These are phyloP conservation scores for Oopsacas minuta DNA, from an alignment of 37 sponge, comb jelly and placozoan species.

Conservation along the genomic window DNA sequence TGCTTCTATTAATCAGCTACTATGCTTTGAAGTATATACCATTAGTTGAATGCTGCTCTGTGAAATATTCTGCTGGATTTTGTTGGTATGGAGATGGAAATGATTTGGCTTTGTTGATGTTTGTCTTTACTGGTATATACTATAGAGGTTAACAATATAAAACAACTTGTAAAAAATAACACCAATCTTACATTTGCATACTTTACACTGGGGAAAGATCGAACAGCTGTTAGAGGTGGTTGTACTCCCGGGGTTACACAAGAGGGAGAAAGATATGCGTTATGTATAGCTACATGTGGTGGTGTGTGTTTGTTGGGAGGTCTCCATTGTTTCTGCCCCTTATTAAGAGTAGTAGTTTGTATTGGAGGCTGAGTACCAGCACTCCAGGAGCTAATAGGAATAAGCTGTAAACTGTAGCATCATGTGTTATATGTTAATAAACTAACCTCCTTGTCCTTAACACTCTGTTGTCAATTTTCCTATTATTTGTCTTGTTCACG, in stretches of 20 bases:
- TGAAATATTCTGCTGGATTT: neutral
- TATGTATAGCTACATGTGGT: neutral
- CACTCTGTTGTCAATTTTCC: neutral
- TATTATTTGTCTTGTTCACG: neutral
- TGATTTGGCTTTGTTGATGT: neutral
- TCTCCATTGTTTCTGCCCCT: neutral
- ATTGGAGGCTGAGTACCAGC: neutral
- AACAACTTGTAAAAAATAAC: neutral
- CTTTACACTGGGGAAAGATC: neutral
- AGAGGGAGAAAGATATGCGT: neutral
- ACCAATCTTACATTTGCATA: neutral
- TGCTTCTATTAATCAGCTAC: no score
- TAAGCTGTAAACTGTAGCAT: no score
- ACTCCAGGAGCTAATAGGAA: neutral
- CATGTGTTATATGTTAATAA: neutral
- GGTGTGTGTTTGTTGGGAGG: neutral
- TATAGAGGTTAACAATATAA: neutral
- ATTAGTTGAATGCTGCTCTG: neutral
- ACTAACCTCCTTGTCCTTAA: neutral
- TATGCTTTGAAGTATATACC: no score
- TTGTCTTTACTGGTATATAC: neutral
- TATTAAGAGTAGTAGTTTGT: neutral
- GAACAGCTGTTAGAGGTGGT: neutral
- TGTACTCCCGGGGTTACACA: neutral
- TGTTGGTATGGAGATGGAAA: neutral